Percentiles rank a stretch among this genome's conserved stretches.
phyloP scores from a whole-genome alignment of 2,113 vertebrate species.

The Ptychochromis oligacanthus region DNA sequence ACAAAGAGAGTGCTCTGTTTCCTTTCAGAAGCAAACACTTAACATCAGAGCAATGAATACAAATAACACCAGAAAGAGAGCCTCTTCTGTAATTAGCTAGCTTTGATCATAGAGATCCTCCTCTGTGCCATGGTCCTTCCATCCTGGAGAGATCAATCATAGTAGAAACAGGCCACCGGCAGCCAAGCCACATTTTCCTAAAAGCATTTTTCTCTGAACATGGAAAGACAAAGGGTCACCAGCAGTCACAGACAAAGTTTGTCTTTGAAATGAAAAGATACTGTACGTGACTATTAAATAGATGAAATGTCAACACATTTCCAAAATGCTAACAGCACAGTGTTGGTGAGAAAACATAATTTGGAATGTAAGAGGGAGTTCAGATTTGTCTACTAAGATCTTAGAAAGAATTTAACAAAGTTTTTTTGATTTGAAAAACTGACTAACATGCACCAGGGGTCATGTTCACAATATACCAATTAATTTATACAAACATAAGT shows the following conservation, averaged over 20 bases:
- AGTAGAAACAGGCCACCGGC: conserved; percentile 49
- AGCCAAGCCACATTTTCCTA: conserved; percentile 62
- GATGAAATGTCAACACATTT: conserved; percentile 18
- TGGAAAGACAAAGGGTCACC: conserved; percentile 51
- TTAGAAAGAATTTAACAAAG: not conserved
- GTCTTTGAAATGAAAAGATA: conserved; percentile 51
- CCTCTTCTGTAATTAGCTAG: conserved; percentile 74
- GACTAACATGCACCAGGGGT: not conserved
- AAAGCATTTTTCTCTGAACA: conserved; percentile 73
- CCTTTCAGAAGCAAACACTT: conserved; percentile 77
- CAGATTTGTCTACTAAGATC: not conserved
- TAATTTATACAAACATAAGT: conserved; percentile 38
- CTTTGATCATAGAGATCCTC: conserved; percentile 77
- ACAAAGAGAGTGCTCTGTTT: conserved; percentile 74
- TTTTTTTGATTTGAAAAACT: not conserved
- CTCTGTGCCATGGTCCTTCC: conserved; percentile 44
- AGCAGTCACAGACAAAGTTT: conserved; percentile 55
- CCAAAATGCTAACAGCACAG: not conserved
- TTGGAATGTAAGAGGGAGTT: not conserved
- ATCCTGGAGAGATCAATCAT: conserved; percentile 72
- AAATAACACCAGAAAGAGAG: conserved; percentile 72
- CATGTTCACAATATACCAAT: not conserved
- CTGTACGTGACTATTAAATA: not conserved
- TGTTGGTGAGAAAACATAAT: not conserved
- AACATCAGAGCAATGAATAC: conserved; percentile 78